Conservation (phyloP, 2,888 invertebrate genomes). For the Arge pagana region DNA sequence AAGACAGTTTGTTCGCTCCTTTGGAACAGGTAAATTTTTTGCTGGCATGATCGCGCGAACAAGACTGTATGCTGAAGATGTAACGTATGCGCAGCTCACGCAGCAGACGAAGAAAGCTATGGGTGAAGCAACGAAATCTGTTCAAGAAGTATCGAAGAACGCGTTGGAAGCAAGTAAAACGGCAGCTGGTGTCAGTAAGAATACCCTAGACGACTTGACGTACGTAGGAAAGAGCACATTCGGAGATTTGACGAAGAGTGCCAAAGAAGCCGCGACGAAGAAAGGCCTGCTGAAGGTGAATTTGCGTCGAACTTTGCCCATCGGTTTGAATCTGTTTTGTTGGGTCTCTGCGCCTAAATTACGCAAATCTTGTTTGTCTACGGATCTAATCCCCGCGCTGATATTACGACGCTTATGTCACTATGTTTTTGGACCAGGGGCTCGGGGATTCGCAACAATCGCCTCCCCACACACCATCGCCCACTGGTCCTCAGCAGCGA, state of each 20-base stretch:
- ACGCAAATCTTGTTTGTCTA: not conserved
- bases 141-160: slow-evolving; percentile 83
- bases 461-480: slow-evolving; percentile 47
- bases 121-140: slow-evolving; percentile 78
- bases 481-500: slow-evolving; percentile 47
- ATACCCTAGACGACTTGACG: slow-evolving; percentile 84
- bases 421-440: slow-evolving; percentile 45
- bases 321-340: not conserved
- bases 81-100: slow-evolving; percentile 67
- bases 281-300: slow-evolving; percentile 80
- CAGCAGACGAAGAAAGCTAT: slow-evolving; percentile 88
- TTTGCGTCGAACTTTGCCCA: not conserved
- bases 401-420: not conserved
- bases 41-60: not conserved
- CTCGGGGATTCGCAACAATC: slow-evolving; percentile 60
- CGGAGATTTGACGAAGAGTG: slow-evolving; percentile 88
- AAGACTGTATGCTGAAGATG: slow-evolving; percentile 1
- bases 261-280: slow-evolving; percentile 85
- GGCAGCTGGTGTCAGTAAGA: slow-evolving; percentile 85
- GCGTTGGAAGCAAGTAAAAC: slow-evolving; percentile 86
- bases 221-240: slow-evolving; percentile 89
- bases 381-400: no score
- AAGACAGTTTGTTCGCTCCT: slow-evolving; percentile 76
- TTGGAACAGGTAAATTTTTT: slow-evolving; percentile 71
- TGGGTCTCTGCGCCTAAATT: not conserved